These are phyloP conservation scores for Drosophila meridiana DNA, from an alignment of 2,888 invertebrate genomes.

Conservation along the genomic window DNA sequence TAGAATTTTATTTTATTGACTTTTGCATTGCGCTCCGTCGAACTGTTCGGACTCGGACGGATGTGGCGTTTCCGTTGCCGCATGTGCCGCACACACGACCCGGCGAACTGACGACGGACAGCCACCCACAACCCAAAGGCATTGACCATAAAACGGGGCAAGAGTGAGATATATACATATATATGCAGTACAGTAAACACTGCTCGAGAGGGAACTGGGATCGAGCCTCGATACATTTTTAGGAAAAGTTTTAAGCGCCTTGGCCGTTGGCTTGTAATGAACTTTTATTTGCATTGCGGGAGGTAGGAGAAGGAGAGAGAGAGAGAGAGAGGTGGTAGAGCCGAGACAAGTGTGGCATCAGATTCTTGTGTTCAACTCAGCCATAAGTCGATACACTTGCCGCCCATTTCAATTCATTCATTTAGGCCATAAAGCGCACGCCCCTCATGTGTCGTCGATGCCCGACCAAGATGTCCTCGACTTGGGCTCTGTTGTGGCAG, in stretches of 20 bases:
- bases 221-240: conserved; percentile 40
- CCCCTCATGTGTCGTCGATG: conserved; percentile 43
- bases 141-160: conserved; percentile 69
- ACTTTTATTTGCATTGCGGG: conserved; percentile 76
- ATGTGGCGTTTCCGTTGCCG: conserved; percentile 71
- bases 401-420: conserved; percentile 80
- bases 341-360: conserved; percentile 64
- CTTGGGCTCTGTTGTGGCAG: conserved; percentile 17
- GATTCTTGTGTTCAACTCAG: conserved; percentile 57
- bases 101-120: background rate
- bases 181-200: conserved; percentile 14
- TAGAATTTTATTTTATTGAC: conserved; percentile 67
- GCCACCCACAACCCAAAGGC: conserved; percentile 57
- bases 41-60: conserved; percentile 52
- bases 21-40: conserved; percentile 28
- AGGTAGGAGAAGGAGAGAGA: background rate
- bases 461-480: conserved; percentile 41
- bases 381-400: conserved; percentile 76
- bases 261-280: conserved; percentile 68
- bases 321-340: background rate
- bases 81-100: conserved; percentile 50
- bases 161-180: conserved; percentile 20
- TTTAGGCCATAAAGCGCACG: conserved; percentile 71
- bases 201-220: conserved; percentile 19
- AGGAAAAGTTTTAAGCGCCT: conserved; percentile 66